A percentile compares a stretch with the other conserved stretches of the same genome.
Evolutionary conservation across 2,888 invertebrate species (phyloP).

Genomic region (Phaedon cochleariae): DNA sequence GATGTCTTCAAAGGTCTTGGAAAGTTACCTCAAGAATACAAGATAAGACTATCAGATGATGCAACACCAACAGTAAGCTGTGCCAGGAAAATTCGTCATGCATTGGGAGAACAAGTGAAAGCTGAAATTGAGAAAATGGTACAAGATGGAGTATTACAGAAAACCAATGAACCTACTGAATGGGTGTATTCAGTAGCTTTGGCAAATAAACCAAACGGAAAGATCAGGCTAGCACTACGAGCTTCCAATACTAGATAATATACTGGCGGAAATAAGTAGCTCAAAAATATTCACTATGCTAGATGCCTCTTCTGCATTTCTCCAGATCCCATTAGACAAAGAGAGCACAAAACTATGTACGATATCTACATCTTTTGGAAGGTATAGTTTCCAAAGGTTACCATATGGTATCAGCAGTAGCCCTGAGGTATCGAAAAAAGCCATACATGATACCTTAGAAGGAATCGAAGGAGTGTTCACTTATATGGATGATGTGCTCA

Average conservation of each 20-base stretch:
- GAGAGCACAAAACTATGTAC: not conserved
- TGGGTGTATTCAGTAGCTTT: too few relatives aligned
- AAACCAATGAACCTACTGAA: too few relatives aligned
- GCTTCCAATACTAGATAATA: not conserved
- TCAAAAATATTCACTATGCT: not conserved
- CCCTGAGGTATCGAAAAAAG: conserved; percentile 16
- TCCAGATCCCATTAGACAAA: not conserved
- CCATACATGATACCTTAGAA: conserved; percentile 4
- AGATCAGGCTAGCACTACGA: too few relatives aligned
- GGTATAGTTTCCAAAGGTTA: not conserved
- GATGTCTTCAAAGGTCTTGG: too few relatives aligned
- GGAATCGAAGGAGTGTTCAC: conserved; percentile 5
- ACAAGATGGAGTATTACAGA: too few relatives aligned
- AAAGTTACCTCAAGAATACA: too few relatives aligned
- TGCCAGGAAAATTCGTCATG: too few relatives aligned
- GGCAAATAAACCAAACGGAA: too few relatives aligned
- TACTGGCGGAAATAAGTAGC: not conserved
- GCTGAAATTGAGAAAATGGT: too few relatives aligned
- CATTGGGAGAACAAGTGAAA: too few relatives aligned
- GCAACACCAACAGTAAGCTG: too few relatives aligned
- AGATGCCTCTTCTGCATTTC: not conserved
- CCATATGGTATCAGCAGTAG: conserved; percentile 1
- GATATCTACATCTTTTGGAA: not conserved
- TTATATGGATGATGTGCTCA: conserved; percentile 37
- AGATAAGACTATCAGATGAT: too few relatives aligned